Evolutionary conservation across 2,888 invertebrate genomes (phyloP).

Genomic region (Athripsodes cinereus): DNA sequence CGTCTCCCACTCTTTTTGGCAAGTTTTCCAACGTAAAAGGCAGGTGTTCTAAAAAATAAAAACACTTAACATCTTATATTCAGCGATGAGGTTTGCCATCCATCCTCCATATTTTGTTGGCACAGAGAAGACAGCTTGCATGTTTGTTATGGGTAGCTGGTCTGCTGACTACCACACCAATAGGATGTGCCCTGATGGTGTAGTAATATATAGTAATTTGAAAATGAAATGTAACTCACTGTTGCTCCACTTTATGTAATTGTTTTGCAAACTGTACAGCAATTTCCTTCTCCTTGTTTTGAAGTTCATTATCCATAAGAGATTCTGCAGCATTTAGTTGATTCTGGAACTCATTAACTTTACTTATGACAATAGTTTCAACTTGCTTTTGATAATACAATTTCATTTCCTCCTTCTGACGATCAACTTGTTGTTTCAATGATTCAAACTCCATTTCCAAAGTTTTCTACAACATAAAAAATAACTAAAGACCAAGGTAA

Average conservation of each 20-base stretch:
- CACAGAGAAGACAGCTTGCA: too few species aligned
- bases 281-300: constrained; percentile 58
- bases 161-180: too few species aligned
- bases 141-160: too few species aligned
- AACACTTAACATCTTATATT: too few species aligned
- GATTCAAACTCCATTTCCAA: constrained; percentile 51
- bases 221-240: constrained; percentile 36
- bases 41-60: too few species aligned
- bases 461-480: constrained; percentile 36
- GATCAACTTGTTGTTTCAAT: constrained; percentile 51
- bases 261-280: constrained; percentile 67
- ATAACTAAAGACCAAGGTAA: too few species aligned
- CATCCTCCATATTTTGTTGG: too few species aligned
- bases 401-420: constrained; percentile 62
- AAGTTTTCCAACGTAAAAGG: too few species aligned
- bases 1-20: too few species aligned
- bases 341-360: constrained; percentile 69
- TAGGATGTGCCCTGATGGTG: too few species aligned
- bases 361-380: constrained; percentile 68
- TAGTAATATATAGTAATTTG: constrained; percentile 6
- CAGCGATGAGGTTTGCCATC: too few species aligned
- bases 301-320: constrained; percentile 57
- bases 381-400: constrained; percentile 75
- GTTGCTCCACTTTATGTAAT: constrained; percentile 63
- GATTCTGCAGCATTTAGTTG: constrained; percentile 67